Percentiles rank a stretch among this genome's conserved stretches.
Conservation (phyloP, 2,888 invertebrate genomes). For the Mantis religiosa region DNA sequence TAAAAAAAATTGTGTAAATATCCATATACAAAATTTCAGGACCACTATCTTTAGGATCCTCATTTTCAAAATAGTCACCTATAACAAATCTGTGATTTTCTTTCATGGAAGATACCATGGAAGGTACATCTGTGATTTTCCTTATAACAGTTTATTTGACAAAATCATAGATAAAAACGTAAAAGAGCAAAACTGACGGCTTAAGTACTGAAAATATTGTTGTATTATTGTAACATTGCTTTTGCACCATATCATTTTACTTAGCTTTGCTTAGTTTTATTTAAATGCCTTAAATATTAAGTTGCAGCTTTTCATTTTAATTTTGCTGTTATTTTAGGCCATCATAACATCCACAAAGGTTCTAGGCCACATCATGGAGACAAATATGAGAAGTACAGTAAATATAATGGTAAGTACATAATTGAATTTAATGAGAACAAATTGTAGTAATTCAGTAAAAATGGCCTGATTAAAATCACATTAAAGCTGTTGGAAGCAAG, state of each 20-base stretch:
- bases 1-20: too few species aligned
- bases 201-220: neutral
- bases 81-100: too few species aligned
- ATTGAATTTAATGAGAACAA: neutral
- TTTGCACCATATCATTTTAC: neutral
- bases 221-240: conserved; percentile 1
- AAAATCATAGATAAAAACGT: too few species aligned
- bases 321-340: conserved; percentile 34
- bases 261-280: conserved; percentile 7
- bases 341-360: conserved; percentile 47
- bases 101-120: too few species aligned
- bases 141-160: too few species aligned
- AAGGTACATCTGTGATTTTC: too few species aligned
- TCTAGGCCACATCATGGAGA: conserved; percentile 46
- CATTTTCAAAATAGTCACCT: too few species aligned
- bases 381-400: conserved; percentile 51
- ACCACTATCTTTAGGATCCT: too few species aligned
- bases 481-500: too few species aligned
- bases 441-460: neutral
- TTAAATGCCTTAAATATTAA: neutral
- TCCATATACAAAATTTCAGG: too few species aligned
- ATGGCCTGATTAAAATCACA: too few species aligned
- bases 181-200: neutral
- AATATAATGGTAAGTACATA: conserved; percentile 47
- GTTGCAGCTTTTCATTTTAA: conserved; percentile 18